Base-by-base conservation (phyloP, 2,797 vertebrate species). In the Apodemus agrarius region DNA sequence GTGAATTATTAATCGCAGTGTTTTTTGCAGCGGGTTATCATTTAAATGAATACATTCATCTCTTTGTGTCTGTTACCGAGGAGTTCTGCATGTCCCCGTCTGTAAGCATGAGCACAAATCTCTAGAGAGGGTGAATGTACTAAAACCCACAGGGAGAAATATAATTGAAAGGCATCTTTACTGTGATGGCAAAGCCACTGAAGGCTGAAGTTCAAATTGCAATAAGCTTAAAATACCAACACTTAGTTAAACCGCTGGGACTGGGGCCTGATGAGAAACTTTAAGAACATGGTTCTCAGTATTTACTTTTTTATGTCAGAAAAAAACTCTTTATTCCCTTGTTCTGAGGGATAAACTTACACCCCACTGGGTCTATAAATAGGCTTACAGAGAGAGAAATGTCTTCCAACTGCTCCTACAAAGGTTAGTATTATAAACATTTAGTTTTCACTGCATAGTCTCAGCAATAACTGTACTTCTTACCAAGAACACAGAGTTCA, bases 161-260 rank as follows among this genome's bases (percentile, higher is more conserved):
- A 69, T 82, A 97, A 96, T 95, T 96, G 90, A 97, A 97, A 97
- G 86, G 9, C 82, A 63, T 63, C 72, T 76, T 85, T 72, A 74
- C 65, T 0, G 0, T 13, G 4, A 92, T 46, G 40, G 54, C 31
- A 95, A 88, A 91, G 81, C 59, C 86, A 92, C 2, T 5, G 69
- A 91, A 91, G 63, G n/a, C 86, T 91, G 49, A 86, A 91, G 89
- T 91, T 97, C 89, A 94, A 72, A 91, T 74, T 84, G 76, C 63
- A 87, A 78, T 37, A 79, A 40, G 63, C 63, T 96, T 78, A 91
- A 96, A 96, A 94, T 96, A 95, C 7, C 84, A 92, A 82, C 69
- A 72, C 43, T 59, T 49, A 59, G 61, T 89, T 57, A 93, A 93
- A 76, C 57, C 61, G 54, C 75, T 81, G n/a, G 19, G 16, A 80